Conservation (phyloP, 1,140 invertebrate species). For the Bombus cullumanus region DNA sequence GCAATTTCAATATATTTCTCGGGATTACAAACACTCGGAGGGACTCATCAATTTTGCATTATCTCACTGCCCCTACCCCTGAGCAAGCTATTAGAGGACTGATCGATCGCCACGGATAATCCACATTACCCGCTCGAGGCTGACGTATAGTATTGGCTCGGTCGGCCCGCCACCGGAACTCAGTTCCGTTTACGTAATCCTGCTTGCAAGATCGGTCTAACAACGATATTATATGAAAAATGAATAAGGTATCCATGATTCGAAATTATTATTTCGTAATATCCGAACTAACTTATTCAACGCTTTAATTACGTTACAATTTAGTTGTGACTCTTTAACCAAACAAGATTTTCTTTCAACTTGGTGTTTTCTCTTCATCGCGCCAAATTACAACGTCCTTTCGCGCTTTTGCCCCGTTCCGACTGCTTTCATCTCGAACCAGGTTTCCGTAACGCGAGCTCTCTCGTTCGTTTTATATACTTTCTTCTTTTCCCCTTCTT, state of each 20-base stretch:
- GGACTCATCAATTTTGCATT: slow-evolving; percentile 72
- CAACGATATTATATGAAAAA: background rate
- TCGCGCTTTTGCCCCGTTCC: background rate
- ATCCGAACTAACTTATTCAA: no score
- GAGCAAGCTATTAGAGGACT: slow-evolving; percentile 69
- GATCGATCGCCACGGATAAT: slow-evolving; percentile 68
- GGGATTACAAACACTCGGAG: slow-evolving; percentile 68
- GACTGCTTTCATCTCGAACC: slow-evolving; percentile 29
- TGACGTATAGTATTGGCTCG: slow-evolving; percentile 53
- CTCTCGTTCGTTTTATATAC: background rate
- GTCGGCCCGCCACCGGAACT: slow-evolving; percentile 32
- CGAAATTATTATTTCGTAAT: background rate
- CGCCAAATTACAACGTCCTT: slow-evolving; percentile 28
- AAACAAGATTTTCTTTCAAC: background rate
- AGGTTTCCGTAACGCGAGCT: background rate
- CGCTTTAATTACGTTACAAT: background rate
- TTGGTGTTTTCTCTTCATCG: background rate
- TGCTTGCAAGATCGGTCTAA: slow-evolving; percentile 32
- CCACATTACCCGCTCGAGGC: slow-evolving; percentile 64
- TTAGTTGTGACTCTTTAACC: background rate
- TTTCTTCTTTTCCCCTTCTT: background rate
- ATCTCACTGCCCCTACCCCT: slow-evolving; percentile 62
- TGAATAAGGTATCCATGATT: background rate
- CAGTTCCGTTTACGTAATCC: slow-evolving; percentile 48
- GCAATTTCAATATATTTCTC: slow-evolving; percentile 72